Evolutionary conservation across 2,113 vertebrate species (phyloP).

Genomic region (Paratilapia polleni): DNA sequence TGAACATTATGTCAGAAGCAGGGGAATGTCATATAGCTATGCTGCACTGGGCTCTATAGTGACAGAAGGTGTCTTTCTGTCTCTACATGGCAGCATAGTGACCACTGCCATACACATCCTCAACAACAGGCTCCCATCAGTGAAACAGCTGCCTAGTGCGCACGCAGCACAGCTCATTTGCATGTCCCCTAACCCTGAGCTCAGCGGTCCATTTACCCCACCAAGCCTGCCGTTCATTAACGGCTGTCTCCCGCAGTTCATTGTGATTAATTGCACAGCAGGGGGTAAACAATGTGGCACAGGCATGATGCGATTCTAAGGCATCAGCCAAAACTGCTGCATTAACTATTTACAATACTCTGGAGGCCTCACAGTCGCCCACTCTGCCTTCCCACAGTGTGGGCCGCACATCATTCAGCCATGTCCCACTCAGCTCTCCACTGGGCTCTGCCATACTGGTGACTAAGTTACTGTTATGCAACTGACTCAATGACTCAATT

Average conservation of each 20-base stretch:
- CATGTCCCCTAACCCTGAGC: constrained; percentile 59
- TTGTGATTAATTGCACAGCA: constrained; percentile 74
- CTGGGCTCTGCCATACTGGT: constrained; percentile 62
- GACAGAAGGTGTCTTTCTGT: constrained; percentile 55
- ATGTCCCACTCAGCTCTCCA: constrained; percentile 71
- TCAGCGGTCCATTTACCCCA: constrained; percentile 60
- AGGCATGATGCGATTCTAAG: constrained; percentile 53
- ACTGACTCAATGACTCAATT: constrained; percentile 72
- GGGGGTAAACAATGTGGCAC: constrained; percentile 67
- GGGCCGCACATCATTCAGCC: constrained; percentile 68
- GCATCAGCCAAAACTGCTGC: constrained; percentile 69
- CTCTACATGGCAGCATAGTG: constrained; percentile 56
- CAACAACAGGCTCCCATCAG: constrained; percentile 50
- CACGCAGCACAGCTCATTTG: constrained; percentile 55
- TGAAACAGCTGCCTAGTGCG: constrained; percentile 38
- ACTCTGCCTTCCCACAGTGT: constrained; percentile 73
- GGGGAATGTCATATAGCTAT: constrained; percentile 11
- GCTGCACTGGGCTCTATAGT: constrained; percentile 24
- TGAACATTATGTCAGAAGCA: constrained; percentile 12
- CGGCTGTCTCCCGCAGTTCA: constrained; percentile 64
- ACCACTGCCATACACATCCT: constrained; percentile 37
- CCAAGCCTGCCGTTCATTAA: constrained; percentile 63
- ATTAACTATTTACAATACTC: constrained; percentile 73
- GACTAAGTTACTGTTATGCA: constrained; percentile 78
- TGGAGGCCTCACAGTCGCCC: constrained; percentile 59